Evolutionary conservation across 2,113 vertebrate species (phyloP).

Genomic region (Gymnocephalus cernua): DNA sequence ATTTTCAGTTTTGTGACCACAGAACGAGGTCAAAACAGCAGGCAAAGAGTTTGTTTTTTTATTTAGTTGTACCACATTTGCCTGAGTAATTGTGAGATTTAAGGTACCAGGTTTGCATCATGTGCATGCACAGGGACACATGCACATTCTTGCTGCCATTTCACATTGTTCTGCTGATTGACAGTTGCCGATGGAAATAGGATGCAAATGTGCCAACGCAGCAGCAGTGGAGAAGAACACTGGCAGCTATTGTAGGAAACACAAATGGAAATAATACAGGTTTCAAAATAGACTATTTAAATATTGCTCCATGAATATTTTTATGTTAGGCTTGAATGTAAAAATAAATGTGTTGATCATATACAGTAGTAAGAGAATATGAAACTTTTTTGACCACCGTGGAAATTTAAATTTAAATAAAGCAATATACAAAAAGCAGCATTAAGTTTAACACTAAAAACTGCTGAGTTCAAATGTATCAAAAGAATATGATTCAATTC

Average conservation of each 20-base stretch:
- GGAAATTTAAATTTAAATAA: too few species aligned
- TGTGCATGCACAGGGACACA: neutral
- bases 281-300: neutral
- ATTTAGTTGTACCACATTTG: neutral
- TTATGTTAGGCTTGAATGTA: neutral
- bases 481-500: too few species aligned
- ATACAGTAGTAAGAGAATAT: too few species aligned
- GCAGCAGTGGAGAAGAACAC: neutral
- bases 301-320: neutral
- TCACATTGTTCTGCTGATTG: conserved; percentile 1
- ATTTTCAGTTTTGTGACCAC: conserved; percentile 29
- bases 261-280: neutral
- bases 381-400: too few species aligned
- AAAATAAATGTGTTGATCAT: too few species aligned
- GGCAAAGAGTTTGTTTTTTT: conserved; percentile 6
- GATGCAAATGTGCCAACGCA: neutral
- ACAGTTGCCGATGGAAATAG: conserved; percentile 9
- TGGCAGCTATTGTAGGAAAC: neutral
- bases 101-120: neutral
- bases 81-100: neutral
- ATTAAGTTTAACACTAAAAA: too few species aligned
- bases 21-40: conserved; percentile 39
- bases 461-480: too few species aligned
- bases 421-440: too few species aligned
- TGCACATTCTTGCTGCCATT: neutral